phyloP scores from a whole-genome alignment of 2,888 invertebrate genomes.

The Acronicta aceris region DNA sequence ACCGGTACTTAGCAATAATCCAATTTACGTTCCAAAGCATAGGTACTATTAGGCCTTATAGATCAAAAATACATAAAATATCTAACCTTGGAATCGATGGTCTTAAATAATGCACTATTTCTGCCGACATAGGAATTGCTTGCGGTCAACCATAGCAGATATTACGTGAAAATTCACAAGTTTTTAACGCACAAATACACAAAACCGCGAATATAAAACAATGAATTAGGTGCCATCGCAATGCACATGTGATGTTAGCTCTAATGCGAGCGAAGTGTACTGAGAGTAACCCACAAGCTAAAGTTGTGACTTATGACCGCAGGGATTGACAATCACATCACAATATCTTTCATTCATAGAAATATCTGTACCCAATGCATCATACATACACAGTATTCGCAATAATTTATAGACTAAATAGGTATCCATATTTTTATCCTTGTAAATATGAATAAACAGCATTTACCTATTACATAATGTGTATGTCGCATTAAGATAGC shows the following conservation, averaged over 20 bases:
- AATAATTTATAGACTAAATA: too few species aligned
- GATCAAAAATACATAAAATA: neutral
- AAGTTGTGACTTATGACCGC: constrained; percentile 61
- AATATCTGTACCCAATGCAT: constrained; percentile 5
- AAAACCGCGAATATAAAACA: constrained; percentile 7
- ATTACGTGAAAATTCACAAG: constrained; percentile 3
- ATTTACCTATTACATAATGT: too few species aligned
- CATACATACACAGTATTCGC: neutral
- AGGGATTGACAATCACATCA: constrained; percentile 64
- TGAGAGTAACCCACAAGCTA: constrained; percentile 60
- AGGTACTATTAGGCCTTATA: too few species aligned
- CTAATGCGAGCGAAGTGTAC: constrained; percentile 42
- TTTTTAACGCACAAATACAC: constrained; percentile 1
- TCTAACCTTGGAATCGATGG: constrained; percentile 39
- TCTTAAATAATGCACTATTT: constrained; percentile 15
- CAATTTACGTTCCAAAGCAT: too few species aligned
- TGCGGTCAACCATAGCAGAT: neutral
- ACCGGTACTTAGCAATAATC: too few species aligned
- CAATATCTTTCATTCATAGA: constrained; percentile 40
- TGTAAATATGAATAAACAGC: too few species aligned
- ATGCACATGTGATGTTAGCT: constrained; percentile 26
- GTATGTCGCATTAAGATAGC: too few species aligned
- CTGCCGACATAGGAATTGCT: constrained; percentile 32
- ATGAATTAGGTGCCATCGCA: constrained; percentile 30
- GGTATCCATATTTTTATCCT: too few species aligned